A percentile compares a stretch with the other conserved stretches of the same genome.
Conservation (phyloP, 2,797 vertebrate species). For the Xiphophorus birchmanni region DNA sequence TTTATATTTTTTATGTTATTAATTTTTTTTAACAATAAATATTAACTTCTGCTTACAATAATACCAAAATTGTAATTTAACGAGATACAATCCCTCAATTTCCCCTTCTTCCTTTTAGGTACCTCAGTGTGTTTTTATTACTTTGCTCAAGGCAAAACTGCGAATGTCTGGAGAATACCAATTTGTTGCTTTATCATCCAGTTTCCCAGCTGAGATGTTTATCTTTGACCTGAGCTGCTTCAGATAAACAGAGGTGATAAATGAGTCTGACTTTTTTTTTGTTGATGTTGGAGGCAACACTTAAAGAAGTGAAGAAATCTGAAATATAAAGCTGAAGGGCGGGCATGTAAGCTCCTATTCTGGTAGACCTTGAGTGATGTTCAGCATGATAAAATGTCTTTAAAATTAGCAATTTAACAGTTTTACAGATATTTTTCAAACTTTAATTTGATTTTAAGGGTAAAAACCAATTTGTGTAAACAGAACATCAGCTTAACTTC, state of each 20-base stretch:
- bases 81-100: conserved; percentile 9
- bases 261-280: conserved; percentile 43
- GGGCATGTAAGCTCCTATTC: conserved; percentile 4
- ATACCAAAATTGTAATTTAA: conserved; percentile 15
- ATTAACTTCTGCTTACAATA: conserved; percentile 33
- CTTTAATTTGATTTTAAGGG: neutral
- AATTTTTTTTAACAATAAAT: conserved; percentile 29
- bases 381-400: neutral
- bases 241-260: conserved; percentile 57
- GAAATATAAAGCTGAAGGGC: conserved; percentile 23
- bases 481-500: neutral
- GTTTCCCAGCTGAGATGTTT: conserved; percentile 30
- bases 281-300: conserved; percentile 14
- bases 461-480: neutral
- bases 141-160: conserved; percentile 15
- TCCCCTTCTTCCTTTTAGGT: conserved; percentile 16
- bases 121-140: conserved; percentile 15
- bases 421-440: neutral
- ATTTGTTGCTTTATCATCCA: conserved; percentile 18
- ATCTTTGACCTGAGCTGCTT: conserved; percentile 34
- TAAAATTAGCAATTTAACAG: neutral
- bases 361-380: neutral
- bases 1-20: neutral
- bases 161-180: conserved; percentile 6
- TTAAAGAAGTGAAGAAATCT: conserved; percentile 21